Conservation (phyloP, 2,113 vertebrate genomes). For the Turnix velox region DNA sequence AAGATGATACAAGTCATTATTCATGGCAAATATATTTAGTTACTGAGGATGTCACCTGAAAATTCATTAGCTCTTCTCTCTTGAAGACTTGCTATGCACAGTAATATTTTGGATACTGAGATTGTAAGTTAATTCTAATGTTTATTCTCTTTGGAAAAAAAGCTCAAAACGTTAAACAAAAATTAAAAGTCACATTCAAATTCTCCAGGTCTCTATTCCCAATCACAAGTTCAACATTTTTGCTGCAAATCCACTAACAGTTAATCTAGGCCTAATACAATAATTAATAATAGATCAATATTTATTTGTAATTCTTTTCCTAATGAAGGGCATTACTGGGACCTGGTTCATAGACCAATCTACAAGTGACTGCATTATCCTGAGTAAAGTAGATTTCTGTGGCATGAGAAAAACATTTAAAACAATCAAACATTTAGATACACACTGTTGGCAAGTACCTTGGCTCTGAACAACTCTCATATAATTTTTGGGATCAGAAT, state of each 20-base stretch:
- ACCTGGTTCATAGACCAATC: not conserved
- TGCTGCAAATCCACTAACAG: not conserved
- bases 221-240: not conserved
- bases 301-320: not conserved
- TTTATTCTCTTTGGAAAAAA: not conserved
- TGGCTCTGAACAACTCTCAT: not conserved
- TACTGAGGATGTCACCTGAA: not conserved
- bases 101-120: not conserved
- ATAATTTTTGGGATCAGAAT: not conserved
- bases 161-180: not conserved
- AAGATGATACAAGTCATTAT: constrained; percentile 14
- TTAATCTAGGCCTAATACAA: not conserved
- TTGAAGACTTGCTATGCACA: not conserved
- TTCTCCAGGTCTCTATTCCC: not conserved
- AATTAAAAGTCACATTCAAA: not conserved
- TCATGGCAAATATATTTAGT: not conserved
- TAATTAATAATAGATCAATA: not conserved
- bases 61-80: constrained; percentile 22
- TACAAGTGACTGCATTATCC: not conserved
- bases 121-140: not conserved
- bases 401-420: not conserved
- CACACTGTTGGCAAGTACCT: not conserved
- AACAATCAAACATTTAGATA: not conserved
- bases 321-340: not conserved
- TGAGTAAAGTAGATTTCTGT: not conserved